These are phyloP conservation scores for Toxotes chatareus DNA, from an alignment of 2,113 vertebrate genomes.

Conservation along the genomic window DNA sequence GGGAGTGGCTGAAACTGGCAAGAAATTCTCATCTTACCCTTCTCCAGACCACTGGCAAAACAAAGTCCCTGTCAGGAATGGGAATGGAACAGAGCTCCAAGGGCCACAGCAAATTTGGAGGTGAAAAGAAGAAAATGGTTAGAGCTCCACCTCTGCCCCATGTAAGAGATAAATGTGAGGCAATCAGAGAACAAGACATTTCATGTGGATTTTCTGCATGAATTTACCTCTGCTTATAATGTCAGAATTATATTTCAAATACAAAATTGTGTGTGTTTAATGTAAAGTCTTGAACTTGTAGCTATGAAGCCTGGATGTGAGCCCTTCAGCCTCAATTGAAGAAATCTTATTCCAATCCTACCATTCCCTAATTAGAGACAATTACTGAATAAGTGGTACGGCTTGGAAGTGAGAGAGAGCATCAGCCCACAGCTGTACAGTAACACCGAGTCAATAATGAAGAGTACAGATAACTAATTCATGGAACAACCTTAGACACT, in stretches of 20 bases:
- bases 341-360: conserved; percentile 52
- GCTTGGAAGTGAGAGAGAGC: conserved; percentile 46
- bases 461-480: conserved; percentile 58
- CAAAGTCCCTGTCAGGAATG: conserved; percentile 8
- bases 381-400: conserved; percentile 52
- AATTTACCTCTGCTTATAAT: not conserved
- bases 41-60: conserved; percentile 16
- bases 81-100: not conserved
- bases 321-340: conserved; percentile 2
- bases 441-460: conserved; percentile 49
- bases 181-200: not conserved
- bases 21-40: not conserved
- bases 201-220: conserved; percentile 18
- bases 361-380: conserved; percentile 57
- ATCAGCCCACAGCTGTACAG: conserved; percentile 28
- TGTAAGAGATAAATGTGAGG: not conserved
- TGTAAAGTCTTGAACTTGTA: not conserved
- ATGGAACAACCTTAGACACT: conserved; percentile 64
- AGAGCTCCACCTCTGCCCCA: not conserved
- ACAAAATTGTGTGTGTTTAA: not conserved
- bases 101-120: not conserved
- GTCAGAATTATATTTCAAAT: not conserved
- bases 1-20: conserved; percentile 2
- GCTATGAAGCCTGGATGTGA: conserved; percentile 12
- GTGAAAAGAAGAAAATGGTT: conserved; percentile 2